Percentiles rank a stretch among this genome's conserved stretches.
Conservation (phyloP, 2,113 vertebrate genomes). For the Percina caprodes region DNA sequence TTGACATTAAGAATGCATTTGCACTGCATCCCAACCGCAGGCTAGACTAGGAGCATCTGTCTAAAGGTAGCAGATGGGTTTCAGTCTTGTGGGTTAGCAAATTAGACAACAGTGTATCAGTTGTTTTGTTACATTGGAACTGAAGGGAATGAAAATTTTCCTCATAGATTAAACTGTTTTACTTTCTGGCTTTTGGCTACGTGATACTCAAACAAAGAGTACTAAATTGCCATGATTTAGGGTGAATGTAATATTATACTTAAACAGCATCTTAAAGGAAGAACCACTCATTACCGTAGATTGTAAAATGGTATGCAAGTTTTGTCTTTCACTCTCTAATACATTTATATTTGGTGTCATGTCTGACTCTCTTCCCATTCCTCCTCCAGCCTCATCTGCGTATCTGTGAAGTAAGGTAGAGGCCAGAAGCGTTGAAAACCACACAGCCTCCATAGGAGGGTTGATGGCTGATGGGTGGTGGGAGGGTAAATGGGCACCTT, state of each 20-base stretch:
- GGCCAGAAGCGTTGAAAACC: not conserved
- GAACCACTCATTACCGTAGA: not conserved
- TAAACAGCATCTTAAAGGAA: not conserved
- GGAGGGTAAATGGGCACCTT: not conserved
- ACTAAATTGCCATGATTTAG: not conserved
- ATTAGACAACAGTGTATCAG: conserved; percentile 48
- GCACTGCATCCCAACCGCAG: conserved; percentile 43
- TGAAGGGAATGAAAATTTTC: conserved; percentile 10
- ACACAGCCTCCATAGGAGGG: not conserved
- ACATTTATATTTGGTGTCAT: conserved; percentile 3
- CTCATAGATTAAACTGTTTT: not conserved
- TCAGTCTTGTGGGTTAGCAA: conserved; percentile 57
- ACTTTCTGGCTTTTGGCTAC: not conserved
- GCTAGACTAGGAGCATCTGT: conserved; percentile 56
- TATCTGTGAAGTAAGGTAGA: conserved; percentile 15
- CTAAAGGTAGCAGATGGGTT: conserved; percentile 60
- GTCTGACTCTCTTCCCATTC: not conserved
- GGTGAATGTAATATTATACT: not conserved
- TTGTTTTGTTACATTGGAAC: conserved; percentile 16
- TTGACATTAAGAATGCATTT: conserved; percentile 67
- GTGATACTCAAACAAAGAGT: not conserved
- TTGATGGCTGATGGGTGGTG: not conserved
- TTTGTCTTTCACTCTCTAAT: not conserved
- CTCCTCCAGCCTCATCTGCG: not conserved
- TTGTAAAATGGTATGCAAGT: not conserved